A percentile compares a stretch with the other conserved stretches of the same genome.
These are phyloP conservation scores for Poeciliopsis occidentalis DNA, from an alignment of 2,113 vertebrate genomes.

Conservation along the genomic window DNA sequence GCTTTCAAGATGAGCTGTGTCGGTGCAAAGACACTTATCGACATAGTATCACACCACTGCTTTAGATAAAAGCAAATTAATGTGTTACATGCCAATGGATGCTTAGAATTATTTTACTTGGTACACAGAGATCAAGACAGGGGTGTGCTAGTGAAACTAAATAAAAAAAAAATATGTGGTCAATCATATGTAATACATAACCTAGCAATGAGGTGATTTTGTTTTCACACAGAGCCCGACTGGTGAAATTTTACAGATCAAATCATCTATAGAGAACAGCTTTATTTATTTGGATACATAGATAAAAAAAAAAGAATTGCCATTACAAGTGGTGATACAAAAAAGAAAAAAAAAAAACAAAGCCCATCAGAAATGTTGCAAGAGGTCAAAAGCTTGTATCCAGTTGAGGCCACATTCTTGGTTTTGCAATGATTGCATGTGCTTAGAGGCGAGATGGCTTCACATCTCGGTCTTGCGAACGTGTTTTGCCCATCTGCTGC, in stretches of 20 bases:
- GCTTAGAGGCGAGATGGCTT: constrained; percentile 5
- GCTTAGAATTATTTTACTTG: too few relatives aligned
- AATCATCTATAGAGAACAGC: not conserved
- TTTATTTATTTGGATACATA: too few relatives aligned
- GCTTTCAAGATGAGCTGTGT: too few relatives aligned
- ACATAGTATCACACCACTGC: too few relatives aligned
- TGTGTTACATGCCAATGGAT: too few relatives aligned
- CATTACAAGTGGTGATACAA: too few relatives aligned
- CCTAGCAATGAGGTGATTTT: too few relatives aligned
- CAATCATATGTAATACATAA: not conserved
- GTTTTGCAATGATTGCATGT: constrained; percentile 40
- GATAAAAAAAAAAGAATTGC: too few relatives aligned
- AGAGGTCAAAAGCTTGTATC: not conserved
- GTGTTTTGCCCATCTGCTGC: constrained; percentile 41
- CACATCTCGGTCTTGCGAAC: constrained; percentile 42
- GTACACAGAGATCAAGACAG: not conserved
- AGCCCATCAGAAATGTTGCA: not conserved
- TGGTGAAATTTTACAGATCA: not conserved
- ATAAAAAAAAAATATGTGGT: not conserved
- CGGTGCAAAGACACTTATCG: too few relatives aligned
- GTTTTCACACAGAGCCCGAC: too few relatives aligned
- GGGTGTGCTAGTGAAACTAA: not conserved
- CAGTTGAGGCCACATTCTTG: constrained; percentile 37
- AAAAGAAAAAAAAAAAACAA: too few relatives aligned
- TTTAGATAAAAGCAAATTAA: too few relatives aligned